A percentile compares a stretch with the other conserved stretches of the same genome.
phyloP scores from a whole-genome alignment of 2,888 invertebrate species.

The Drosophila falleni region DNA sequence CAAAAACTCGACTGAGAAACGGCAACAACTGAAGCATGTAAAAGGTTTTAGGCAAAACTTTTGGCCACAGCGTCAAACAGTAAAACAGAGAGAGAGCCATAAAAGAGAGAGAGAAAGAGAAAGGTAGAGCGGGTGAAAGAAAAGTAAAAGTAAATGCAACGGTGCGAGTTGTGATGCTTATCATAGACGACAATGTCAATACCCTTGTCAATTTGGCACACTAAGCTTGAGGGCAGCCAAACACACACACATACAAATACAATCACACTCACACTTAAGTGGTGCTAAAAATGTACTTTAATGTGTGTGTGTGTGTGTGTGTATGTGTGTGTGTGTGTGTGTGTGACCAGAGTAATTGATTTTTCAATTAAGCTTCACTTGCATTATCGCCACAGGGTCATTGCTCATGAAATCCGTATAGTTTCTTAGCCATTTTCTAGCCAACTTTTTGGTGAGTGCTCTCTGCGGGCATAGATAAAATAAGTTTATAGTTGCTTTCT shows the following conservation, averaged over 20 bases:
- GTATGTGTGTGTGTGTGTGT: conserved; percentile 7
- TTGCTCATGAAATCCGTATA: conserved; percentile 38
- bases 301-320: background rate
- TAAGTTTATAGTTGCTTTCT: conserved; percentile 24
- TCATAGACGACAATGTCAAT: conserved; percentile 71
- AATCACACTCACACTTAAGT: background rate
- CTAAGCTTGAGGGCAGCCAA: conserved; percentile 28
- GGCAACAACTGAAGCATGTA: conserved; percentile 66
- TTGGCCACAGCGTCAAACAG: conserved; percentile 25
- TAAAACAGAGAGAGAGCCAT: background rate
- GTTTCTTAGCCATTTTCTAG: conserved; percentile 24
- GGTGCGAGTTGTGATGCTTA: conserved; percentile 56
- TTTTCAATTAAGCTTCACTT: conserved; percentile 65
- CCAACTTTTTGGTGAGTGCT: conserved; percentile 16
- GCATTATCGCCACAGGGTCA: conserved; percentile 43
- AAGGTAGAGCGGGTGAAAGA: background rate
- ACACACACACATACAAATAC: background rate
- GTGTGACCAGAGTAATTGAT: conserved; percentile 65
- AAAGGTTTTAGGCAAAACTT: conserved; percentile 73
- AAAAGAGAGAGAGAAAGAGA: background rate
- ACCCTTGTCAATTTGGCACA: conserved; percentile 67
- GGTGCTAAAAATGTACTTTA: conserved; percentile 12
- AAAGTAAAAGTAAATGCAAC: conserved; percentile 51
- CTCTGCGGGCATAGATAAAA: conserved; percentile 32
- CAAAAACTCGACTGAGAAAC: conserved; percentile 27